phyloP scores from a whole-genome alignment of 2,888 invertebrate species.

The Drosophila barbarae region DNA sequence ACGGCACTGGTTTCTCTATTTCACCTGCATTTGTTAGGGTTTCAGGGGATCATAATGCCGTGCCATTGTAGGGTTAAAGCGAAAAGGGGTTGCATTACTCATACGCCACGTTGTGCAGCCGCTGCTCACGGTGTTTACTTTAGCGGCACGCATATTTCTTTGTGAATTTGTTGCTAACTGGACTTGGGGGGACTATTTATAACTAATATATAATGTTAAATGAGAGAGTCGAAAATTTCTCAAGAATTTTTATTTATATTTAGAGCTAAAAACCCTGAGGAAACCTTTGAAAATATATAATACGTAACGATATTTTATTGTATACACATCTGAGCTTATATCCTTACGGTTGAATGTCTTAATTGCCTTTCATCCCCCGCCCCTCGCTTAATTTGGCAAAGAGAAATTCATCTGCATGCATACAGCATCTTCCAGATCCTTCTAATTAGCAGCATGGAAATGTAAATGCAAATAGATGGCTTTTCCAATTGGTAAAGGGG shows the following conservation, averaged over 20 bases:
- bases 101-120: conserved; percentile 54
- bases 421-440: conserved; percentile 10
- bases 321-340: background rate
- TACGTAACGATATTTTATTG: too few relatives aligned
- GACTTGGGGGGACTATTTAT: background rate
- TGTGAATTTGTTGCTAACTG: conserved; percentile 33
- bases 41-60: background rate
- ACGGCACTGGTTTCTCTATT: conserved; percentile 42
- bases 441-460: conserved; percentile 24
- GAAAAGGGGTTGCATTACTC: conserved; percentile 46
- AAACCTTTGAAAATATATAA: background rate
- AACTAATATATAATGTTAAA: too few relatives aligned
- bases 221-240: background rate
- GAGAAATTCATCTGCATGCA: background rate
- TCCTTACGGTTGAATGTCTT: background rate
- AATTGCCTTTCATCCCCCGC: conserved; percentile 6
- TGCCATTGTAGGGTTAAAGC: background rate
- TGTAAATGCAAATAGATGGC: conserved; percentile 21
- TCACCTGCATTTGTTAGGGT: conserved; percentile 31
- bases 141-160: conserved; percentile 31
- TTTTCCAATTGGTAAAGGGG: conserved; percentile 15
- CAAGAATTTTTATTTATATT: background rate
- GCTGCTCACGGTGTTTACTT: conserved; percentile 14
- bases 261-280: background rate
- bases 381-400: background rate